phyloP scores from a whole-genome alignment of 2,113 vertebrate genomes.

The Taurulus bubalis region DNA sequence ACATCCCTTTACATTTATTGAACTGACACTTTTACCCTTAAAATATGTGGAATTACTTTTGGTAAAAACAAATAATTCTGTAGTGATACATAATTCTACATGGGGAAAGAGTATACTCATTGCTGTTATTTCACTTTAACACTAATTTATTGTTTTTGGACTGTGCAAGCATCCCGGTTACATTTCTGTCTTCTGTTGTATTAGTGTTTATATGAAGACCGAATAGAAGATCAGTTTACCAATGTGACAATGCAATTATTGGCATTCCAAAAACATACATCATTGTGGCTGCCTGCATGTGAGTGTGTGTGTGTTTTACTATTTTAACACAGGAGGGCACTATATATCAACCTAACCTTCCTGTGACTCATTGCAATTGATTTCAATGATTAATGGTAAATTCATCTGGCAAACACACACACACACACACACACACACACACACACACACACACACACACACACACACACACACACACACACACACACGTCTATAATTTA shows the following conservation, averaged over 20 bases:
- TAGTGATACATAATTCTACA: not conserved
- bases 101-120: not conserved
- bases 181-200: not conserved
- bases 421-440: not conserved
- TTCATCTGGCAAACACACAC: not conserved
- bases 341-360: slow-evolving; percentile 32
- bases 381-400: not conserved
- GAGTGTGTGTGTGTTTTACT: slow-evolving; percentile 28
- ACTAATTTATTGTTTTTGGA: not conserved
- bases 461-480: not conserved
- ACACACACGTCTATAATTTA: not conserved
- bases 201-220: not conserved
- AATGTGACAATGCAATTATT: not conserved
- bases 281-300: not conserved
- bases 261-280: not conserved
- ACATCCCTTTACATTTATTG: too few relatives aligned
- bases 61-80: too few relatives aligned
- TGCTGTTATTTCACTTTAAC: not conserved
- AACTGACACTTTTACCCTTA: too few relatives aligned
- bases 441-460: not conserved
- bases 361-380: not conserved
- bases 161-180: not conserved
- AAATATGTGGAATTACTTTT: too few relatives aligned
- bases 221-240: not conserved
- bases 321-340: slow-evolving; percentile 67